Evolutionary conservation across 2,113 vertebrate species (phyloP).

Genomic region (Melanerpes formicivorus): DNA sequence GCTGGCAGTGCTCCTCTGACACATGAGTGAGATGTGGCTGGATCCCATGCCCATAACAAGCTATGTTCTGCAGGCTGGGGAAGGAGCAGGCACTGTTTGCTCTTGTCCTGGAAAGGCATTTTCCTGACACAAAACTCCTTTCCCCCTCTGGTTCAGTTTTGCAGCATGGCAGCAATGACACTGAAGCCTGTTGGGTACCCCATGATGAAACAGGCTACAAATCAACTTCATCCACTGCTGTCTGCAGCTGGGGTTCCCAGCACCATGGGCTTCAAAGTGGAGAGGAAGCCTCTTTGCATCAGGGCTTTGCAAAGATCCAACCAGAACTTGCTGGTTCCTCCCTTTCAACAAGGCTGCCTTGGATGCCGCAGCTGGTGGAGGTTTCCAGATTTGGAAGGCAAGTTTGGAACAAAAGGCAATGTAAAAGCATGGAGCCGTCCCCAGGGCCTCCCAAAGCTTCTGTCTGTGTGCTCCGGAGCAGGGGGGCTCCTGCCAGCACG

Average conservation of each 20-base stretch:
- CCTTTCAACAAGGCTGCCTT: background rate
- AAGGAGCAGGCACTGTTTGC: background rate
- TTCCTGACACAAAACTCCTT: background rate
- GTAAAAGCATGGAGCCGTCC: background rate
- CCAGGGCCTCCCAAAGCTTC: constrained; percentile 11
- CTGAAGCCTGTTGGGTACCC: background rate
- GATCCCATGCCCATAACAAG: background rate
- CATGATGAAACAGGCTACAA: background rate
- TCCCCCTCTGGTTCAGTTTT: background rate
- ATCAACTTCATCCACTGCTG: background rate
- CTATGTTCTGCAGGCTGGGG: background rate
- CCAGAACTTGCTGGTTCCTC: background rate
- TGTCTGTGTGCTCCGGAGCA: background rate
- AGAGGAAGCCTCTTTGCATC: background rate
- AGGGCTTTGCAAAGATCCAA: background rate
- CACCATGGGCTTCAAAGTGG: background rate
- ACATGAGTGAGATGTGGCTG: background rate
- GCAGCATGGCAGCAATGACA: background rate
- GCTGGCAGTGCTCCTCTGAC: background rate
- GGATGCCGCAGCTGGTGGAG: background rate
- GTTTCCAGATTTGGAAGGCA: background rate
- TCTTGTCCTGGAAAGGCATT: background rate
- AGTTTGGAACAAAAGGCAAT: constrained; percentile 31
- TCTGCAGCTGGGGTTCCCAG: background rate
- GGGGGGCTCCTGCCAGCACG: background rate